These are phyloP conservation scores for Heliconius ethilla DNA, from an alignment of 2,888 invertebrate species.

Conservation along the genomic window DNA sequence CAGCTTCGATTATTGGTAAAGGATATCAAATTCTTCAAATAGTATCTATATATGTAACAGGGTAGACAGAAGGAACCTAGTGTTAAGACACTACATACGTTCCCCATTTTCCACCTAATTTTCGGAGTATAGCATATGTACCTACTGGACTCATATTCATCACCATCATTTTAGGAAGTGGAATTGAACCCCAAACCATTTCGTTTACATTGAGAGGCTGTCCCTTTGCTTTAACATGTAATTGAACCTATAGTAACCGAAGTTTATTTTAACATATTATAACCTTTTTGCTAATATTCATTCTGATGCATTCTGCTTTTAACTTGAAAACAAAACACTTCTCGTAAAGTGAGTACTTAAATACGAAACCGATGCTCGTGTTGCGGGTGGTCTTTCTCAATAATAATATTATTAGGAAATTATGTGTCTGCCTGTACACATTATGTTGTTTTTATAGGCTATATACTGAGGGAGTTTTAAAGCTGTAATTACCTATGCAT, in stretches of 20 bases:
- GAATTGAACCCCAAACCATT: no score
- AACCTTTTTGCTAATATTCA: neutral
- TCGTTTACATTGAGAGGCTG: no score
- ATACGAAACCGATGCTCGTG: slow-evolving; percentile 31
- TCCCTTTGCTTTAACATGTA: no score
- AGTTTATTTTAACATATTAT: neutral
- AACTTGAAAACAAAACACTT: slow-evolving; percentile 18
- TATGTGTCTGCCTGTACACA: neutral
- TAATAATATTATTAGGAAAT: slow-evolving; percentile 17
- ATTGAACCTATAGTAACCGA: no score
- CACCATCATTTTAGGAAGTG: no score
- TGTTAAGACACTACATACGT: neutral
- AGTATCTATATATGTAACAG: neutral
- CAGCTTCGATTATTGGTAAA: neutral
- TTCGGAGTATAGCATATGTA: neutral
- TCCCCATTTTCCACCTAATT: neutral
- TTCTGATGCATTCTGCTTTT: slow-evolving; percentile 1
- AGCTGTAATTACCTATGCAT: neutral
- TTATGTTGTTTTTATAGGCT: neutral
- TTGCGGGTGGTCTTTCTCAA: slow-evolving; percentile 29
- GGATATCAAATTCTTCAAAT: neutral
- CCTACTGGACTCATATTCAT: no score
- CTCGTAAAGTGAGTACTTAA: slow-evolving; percentile 27
- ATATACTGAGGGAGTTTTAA: neutral
- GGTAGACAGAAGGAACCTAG: neutral